Conservation (phyloP, 2,797 vertebrate genomes). For the Gambusia yucatana region DNA sequence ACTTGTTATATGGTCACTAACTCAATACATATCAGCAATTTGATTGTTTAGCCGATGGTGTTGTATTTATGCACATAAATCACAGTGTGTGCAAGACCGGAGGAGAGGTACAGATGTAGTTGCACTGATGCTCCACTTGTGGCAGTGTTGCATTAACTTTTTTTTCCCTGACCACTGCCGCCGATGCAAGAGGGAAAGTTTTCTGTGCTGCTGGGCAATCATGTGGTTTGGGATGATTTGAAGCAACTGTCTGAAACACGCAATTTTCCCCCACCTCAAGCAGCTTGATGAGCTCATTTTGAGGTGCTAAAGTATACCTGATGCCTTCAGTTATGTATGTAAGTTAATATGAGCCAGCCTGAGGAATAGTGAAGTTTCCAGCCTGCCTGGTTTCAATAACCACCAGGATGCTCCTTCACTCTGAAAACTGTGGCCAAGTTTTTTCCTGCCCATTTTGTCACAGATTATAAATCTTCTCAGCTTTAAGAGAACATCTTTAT, state of each 20-base stretch:
- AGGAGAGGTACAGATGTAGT: slow-evolving; percentile 35
- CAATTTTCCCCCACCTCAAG: slow-evolving; percentile 11
- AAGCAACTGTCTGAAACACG: slow-evolving; percentile 20
- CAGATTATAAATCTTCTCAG: slow-evolving; percentile 60
- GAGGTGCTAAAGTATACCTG: slow-evolving; percentile 17
- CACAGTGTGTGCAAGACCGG: not conserved
- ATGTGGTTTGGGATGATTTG: slow-evolving; percentile 6
- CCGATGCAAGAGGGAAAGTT: slow-evolving; percentile 11
- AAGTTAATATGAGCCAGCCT: slow-evolving; percentile 56
- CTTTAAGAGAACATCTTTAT: slow-evolving; percentile 49
- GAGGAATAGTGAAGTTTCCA: slow-evolving; percentile 29
- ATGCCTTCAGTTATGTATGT: slow-evolving; percentile 27
- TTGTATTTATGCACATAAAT: slow-evolving; percentile 21
- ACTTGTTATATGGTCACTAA: slow-evolving; percentile 29
- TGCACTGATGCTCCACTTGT: slow-evolving; percentile 46
- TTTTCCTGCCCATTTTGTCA: slow-evolving; percentile 37
- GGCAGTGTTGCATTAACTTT: slow-evolving; percentile 57
- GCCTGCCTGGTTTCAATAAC: slow-evolving; percentile 63
- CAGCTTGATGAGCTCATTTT: slow-evolving; percentile 7
- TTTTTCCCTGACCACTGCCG: not conserved
- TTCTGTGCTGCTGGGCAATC: slow-evolving; percentile 13
- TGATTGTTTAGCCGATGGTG: slow-evolving; percentile 31
- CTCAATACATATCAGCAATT: slow-evolving; percentile 35
- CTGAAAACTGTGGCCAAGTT: slow-evolving; percentile 43
- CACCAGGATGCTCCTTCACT: slow-evolving; percentile 28